Base-by-base conservation (phyloP, 2,888 invertebrate species). In the Mantis religiosa region DNA sequence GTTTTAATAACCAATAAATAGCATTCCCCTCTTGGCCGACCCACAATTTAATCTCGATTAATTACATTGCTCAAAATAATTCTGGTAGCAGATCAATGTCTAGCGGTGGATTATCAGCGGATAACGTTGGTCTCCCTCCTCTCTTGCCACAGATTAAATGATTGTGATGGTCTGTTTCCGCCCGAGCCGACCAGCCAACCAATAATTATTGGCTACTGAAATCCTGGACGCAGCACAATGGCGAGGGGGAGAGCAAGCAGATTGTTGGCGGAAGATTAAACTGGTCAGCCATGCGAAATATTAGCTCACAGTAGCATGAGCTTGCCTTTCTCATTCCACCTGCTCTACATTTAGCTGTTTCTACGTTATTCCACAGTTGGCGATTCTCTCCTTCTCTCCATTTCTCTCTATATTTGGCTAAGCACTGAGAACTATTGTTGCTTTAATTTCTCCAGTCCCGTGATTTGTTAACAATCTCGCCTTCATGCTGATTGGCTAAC, bases 261-360 rank as follows among this genome's bases (percentile, higher is more conserved):
- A 87, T 82, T 87, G 87, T 87, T 87, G 82, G 87, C 87, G 87
- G 28, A 82, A 87, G 87, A 87, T 87, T 87, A 87, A 87, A 87
- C 87, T 82, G 82, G 28, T 82, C 87, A 87, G 20, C 34, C 81
- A 30, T 82, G 87, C 82, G 87, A 82, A 87, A 87, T 87, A 87
- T 87, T 87, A 87, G 82, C 30, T 30, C 20, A 14, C 34, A 28
- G 82, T 81, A 6, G 8, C 14, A 14, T 7, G 54, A 85, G 28
- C 28, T 12, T 28, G 20, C 47, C 47, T 85, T 4, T 6, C 34
- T 34, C 34, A 7, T 34, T 34, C 47, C 85, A 25, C 12, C 2
- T 54, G 4, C 30, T 54, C 7, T 30, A 4, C 30, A 2, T 30
- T 4, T 30, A 3, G 3, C 30, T 30, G 30, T 30, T 3, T n/a